Base-by-base conservation (phyloP, 2,797 vertebrate species). In the Parauchenoglanis punctatus region DNA sequence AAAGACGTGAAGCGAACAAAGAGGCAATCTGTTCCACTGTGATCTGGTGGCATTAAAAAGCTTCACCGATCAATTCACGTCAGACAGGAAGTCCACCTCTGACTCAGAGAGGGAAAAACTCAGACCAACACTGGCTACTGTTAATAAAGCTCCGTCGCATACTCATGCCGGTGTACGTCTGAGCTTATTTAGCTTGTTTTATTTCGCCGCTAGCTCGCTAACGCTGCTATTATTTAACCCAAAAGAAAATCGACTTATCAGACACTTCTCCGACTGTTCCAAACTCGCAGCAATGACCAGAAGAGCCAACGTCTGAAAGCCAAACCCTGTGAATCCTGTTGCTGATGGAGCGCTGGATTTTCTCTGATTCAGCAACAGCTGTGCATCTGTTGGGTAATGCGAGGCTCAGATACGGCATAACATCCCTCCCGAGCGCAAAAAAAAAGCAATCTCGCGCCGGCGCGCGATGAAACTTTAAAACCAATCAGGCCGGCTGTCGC, bases 401-500 rank as follows among this genome's bases (percentile, higher is more conserved):
- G 25, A 40, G 8, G 63, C 58, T 77, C 58, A 28, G 15, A 5
- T n/a, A 28, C 12, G 1, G 11, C 4, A 56, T 20, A 59, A 23
- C 44, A 35, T 75, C 86, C 11, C 40, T 46, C 40, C 46, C 7
- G 20, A 23, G 4, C 52, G 23, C 10, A 18, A 58, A 78, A 56
- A 56, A 77, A 44, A 80, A 68, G 23, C 13, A 52, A 81, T 83
- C 54, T 77, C 2, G 11, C 52, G 58, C 59, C n/a, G 65, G 65
- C 73, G 17, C n/a, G 12, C 52, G 23, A 81, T 67, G 52, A 78
- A 72, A 54, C 86, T 83, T 84, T 83, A 17, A 89, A 87, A 86
- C 49, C 81, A 89, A 87, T 89, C 86, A 81, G 35, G 61, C 67
- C 35, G 28, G 15, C 89, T 17, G 73, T 81, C 56, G 54, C 65